Percentiles rank a stretch among this genome's conserved stretches.
Conservation (phyloP, 2,113 vertebrate species). For the Irena cyanogastra region DNA sequence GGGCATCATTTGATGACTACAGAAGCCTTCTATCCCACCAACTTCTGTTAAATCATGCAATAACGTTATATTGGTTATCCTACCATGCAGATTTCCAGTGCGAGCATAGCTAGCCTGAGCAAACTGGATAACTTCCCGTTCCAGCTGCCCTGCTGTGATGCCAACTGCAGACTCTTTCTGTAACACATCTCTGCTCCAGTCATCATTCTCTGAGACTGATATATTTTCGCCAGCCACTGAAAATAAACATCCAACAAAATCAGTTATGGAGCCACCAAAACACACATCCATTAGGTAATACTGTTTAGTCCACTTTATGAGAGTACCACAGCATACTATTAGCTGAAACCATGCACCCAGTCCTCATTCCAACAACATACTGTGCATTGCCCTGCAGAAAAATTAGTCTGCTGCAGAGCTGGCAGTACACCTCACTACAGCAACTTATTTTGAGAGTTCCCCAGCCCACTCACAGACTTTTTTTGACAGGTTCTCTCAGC, state of each 20-base stretch:
- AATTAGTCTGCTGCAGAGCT: not conserved
- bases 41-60: not conserved
- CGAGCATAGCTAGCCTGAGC: conserved; percentile 84
- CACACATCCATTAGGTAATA: not conserved
- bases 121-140: conserved; percentile 85
- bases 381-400: not conserved
- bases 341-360: not conserved
- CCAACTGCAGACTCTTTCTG: conserved; percentile 88
- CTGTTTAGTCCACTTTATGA: not conserved
- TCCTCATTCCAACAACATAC: not conserved
- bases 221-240: conserved; percentile 91
- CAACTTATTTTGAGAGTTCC: not conserved
- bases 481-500: not conserved
- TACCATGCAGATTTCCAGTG: conserved; percentile 85
- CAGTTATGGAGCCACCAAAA: not conserved
- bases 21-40: not conserved
- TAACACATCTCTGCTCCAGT: conserved; percentile 89
- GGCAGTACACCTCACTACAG: not conserved
- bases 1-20: not conserved
- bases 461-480: not conserved
- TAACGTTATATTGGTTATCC: not conserved
- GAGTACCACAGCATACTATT: not conserved
- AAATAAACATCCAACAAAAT: not conserved
- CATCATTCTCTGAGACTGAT: conserved; percentile 87
- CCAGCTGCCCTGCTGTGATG: conserved; percentile 86